phyloP scores from a whole-genome alignment of 30 jellyfish, hydroid and myxozoan species.

The Chrysaora quinquecirrha region DNA sequence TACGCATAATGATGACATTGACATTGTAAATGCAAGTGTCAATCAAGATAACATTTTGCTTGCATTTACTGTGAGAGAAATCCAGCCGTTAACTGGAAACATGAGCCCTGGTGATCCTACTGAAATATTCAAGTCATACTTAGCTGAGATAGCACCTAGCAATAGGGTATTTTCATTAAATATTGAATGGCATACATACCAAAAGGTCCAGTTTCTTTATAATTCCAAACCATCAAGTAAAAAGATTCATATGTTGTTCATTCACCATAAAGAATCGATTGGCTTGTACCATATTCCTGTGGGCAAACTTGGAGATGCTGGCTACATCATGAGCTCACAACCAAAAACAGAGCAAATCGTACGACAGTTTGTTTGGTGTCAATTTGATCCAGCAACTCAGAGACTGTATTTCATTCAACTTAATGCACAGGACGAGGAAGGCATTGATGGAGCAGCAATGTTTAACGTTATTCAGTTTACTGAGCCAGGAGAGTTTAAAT shows the following conservation, averaged over 20 bases:
- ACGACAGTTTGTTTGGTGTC: constrained; percentile 82
- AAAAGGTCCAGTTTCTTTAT: constrained; percentile 83
- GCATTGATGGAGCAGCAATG: constrained; percentile 53
- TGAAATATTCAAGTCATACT: constrained; percentile 68
- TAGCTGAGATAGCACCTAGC: constrained; percentile 88
- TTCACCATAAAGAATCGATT: constrained; percentile 82
- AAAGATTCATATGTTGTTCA: constrained; percentile 50
- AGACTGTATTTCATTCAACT: constrained; percentile 72
- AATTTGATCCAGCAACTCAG: constrained; percentile 75
- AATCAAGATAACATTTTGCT: constrained; percentile 60
- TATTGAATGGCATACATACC: constrained; percentile 86
- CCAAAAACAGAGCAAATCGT: constrained; percentile 80
- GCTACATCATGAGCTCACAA: constrained; percentile 70
- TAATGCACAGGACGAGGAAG: constrained; percentile 82
- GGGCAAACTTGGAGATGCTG: constrained; percentile 73
- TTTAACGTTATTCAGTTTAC: constrained; percentile 75
- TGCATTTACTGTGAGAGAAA: constrained; percentile 78
- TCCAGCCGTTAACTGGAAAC: constrained; percentile 3
- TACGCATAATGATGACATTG: constrained; percentile 65
- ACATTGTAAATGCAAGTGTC: constrained; percentile 80
- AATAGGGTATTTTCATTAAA: constrained; percentile 77
- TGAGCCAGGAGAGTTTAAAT: constrained; percentile 55
- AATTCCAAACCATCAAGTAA: constrained; percentile 10
- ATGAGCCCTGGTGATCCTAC: constrained; percentile 48
- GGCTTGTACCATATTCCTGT: constrained; percentile 82